Conservation (phyloP, 2,797 vertebrate species). For the Gallinago solitaria region DNA sequence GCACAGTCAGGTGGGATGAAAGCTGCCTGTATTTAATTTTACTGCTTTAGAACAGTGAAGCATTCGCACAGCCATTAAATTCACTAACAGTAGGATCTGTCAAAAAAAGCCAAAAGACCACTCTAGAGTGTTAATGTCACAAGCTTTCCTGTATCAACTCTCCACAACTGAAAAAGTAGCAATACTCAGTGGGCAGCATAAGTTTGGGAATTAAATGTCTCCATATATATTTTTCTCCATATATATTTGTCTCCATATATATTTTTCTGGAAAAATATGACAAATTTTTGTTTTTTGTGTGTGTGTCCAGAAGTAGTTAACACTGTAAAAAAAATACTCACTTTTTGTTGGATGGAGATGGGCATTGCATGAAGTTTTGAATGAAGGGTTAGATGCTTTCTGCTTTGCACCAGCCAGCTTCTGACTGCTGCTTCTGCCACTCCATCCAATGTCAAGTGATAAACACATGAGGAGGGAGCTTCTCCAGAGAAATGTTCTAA, state of each 20-base stretch:
- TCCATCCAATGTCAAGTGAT: neutral
- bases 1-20: constrained; percentile 78
- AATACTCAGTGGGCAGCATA: neutral
- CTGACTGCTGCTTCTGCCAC: neutral
- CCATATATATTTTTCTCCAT: neutral
- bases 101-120: neutral
- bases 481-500: neutral
- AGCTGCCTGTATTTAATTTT: neutral
- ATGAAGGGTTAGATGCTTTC: neutral
- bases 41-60: neutral
- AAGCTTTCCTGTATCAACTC: neutral
- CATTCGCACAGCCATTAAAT: neutral
- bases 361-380: neutral
- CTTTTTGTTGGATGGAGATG: neutral
- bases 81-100: neutral
- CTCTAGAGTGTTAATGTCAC: neutral
- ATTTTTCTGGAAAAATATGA: neutral
- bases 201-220: neutral
- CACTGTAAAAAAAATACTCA: neutral
- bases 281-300: neutral
- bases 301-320: neutral
- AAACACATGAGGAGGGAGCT: neutral
- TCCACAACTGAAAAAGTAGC: neutral
- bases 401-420: neutral
- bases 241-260: neutral